Evolutionary conservation across 1,140 invertebrate species (phyloP).

Genomic region (Pygmarrhopalites habei): DNA sequence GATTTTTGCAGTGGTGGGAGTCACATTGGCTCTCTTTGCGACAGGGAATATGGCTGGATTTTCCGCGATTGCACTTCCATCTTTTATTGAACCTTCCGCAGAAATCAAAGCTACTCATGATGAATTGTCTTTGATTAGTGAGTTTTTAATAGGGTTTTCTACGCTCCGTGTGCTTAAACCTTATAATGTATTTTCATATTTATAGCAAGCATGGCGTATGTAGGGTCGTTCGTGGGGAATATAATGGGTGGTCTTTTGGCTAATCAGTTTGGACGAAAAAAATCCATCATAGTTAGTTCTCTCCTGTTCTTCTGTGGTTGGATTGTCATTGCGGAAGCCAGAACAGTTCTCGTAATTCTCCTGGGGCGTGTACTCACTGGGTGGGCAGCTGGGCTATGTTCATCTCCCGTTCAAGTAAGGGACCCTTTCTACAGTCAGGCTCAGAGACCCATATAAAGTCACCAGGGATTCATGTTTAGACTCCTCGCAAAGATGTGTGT

Average conservation of each 20-base stretch:
- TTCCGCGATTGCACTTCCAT: slow-evolving; percentile 32
- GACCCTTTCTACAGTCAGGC: too few species aligned
- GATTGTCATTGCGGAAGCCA: slow-evolving; percentile 34
- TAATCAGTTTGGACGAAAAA: slow-evolving; percentile 35
- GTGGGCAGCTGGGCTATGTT: slow-evolving; percentile 33
- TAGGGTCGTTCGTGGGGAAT: slow-evolving; percentile 36
- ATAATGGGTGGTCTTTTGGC: slow-evolving; percentile 28
- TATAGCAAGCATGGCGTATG: slow-evolving; percentile 29
- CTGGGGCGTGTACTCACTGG: slow-evolving; percentile 33
- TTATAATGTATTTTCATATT: too few species aligned
- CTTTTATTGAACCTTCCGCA: slow-evolving; percentile 20
- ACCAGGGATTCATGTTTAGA: too few species aligned
- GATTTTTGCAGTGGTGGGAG: slow-evolving; percentile 35
- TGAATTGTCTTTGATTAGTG: slow-evolving; percentile 37
- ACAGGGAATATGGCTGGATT: slow-evolving; percentile 37
- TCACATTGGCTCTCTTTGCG: slow-evolving; percentile 30
- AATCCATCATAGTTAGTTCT: slow-evolving; percentile 32
- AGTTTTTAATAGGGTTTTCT: too few species aligned
- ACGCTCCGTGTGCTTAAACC: too few species aligned
- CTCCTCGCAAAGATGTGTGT: too few species aligned
- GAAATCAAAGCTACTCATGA: slow-evolving; percentile 23
- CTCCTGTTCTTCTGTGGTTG: slow-evolving; percentile 32
- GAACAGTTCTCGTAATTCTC: slow-evolving; percentile 21
- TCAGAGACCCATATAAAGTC: too few species aligned
- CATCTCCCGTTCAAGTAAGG: slow-evolving; percentile 30